Conservation (phyloP, 2,797 vertebrate species). For the Hirundo rustica region DNA sequence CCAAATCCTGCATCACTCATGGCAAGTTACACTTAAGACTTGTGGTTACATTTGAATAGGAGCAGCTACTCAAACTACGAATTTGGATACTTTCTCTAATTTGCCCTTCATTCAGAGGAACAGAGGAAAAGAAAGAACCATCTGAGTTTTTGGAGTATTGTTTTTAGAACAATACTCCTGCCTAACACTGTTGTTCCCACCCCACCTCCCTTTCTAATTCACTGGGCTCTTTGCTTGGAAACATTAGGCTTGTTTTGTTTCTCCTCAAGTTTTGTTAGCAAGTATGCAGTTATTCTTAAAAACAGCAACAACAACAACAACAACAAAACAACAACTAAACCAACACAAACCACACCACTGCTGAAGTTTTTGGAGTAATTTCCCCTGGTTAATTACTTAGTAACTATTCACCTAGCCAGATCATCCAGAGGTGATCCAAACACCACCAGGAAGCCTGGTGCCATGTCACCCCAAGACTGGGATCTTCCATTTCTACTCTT, state of each 20-base stretch:
- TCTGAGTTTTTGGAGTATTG: not conserved
- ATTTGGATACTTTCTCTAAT: not conserved
- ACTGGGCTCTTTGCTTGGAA: not conserved
- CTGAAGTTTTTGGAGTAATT: not conserved
- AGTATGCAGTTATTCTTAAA: not conserved
- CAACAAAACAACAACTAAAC: not conserved
- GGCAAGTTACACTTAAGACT: not conserved
- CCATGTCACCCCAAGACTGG: not conserved
- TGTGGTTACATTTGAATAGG: not conserved
- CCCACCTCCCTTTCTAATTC: not conserved
- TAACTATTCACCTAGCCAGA: not conserved
- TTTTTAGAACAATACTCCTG: slow-evolving; percentile 36
- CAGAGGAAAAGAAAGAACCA: not conserved
- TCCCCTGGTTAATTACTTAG: not conserved
- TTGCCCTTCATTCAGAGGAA: not conserved
- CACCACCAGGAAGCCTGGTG: not conserved
- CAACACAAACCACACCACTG: not conserved
- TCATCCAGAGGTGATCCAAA: not conserved
- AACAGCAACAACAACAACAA: not conserved
- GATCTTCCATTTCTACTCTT: not conserved
- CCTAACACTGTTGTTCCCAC: slow-evolving; percentile 2
- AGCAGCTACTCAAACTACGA: not conserved
- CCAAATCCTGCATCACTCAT: not conserved
- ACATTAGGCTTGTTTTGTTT: not conserved
- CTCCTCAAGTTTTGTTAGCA: not conserved